Evolutionary conservation across 1,140 invertebrate genomes (phyloP), one percentile per base, ranked within the genome.

Genomic region (Batillaria attramentaria): DNA sequence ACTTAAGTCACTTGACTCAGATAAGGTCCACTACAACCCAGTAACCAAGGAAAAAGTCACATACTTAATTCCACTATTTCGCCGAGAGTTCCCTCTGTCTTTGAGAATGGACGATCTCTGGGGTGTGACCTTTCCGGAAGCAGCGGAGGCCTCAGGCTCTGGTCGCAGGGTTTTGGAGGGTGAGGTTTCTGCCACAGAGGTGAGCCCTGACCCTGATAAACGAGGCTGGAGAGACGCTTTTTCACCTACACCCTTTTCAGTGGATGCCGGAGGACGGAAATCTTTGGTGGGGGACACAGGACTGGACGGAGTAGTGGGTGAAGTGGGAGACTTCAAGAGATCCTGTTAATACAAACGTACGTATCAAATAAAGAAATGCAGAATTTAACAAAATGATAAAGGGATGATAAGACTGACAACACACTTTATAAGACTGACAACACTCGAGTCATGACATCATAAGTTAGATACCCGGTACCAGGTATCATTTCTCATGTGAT

Each of bases 291-390:
- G 84, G 35, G 86, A 84, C 16, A 79, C 41, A 33, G 80, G 79
- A 72, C 83, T 84, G 57, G 77, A 79, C 37, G 80, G 80, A 18
- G 73, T 72, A 18, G 78, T 42, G 37, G 87, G 84, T 3, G 86
- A 86, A 28, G 84, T 77, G 0, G 87, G 84, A 42, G 86, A 86
- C 81, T 86, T 87, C 41, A 87, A 80, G 18, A 87, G 70, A 37
- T 86, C 84, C 66, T 83, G 78, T 3, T 82, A 75, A 69, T n/a
- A n/a, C n/a, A n/a, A n/a, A n/a, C n/a, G n/a, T n/a, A n/a, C n/a
- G n/a, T n/a, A n/a, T n/a, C n/a, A n/a, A n/a, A n/a, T n/a, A n/a
- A n/a, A n/a, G n/a, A n/a, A n/a, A n/a, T n/a, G n/a, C n/a, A n/a
- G n/a, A n/a, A n/a, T n/a, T n/a, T n/a, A n/a, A n/a, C n/a, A n/a